Evolutionary conservation across 2,888 invertebrate species (phyloP), one percentile per base, ranked within the genome.

Genomic region (Dastarcus helophoroides): DNA sequence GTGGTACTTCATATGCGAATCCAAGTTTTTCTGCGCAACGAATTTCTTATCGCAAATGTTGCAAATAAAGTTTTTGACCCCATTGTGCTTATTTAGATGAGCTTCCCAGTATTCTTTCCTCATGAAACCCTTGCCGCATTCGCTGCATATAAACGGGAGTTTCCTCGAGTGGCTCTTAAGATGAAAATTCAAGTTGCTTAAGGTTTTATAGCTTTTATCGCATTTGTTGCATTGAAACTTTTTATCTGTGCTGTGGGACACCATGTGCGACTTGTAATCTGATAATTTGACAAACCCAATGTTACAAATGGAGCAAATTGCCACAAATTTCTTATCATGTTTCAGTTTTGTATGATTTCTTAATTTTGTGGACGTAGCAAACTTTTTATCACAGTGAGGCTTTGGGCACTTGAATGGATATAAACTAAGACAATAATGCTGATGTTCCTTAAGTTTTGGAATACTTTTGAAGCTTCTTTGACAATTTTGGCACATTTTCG

Each of bases 131-230:
- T 58, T 60, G 10, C 42, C 34, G 28, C 61, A 61, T 19, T 55
- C 45, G 1, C 40, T 24, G 34, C 61, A 61, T 11, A 41, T 45
- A 34, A 50, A 57, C 2, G 59, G 60, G 29, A 60, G 37, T 11
- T 41, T 49, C 15, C 47, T 42, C 12, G 43, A 42, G 35, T 62
- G 62, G 14, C 50, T 45, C 44, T 60, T 62, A 41, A 54, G 47
- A 34, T 62, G 63, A 36, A 60, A 58, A 42, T 60, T 62, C 25
- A 63, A 47, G 41, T 63, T 62, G 32, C 58, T 57, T 25, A 54
- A 22, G 2, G 59, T 59, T 42, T 62, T 62, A 35, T 61, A 63
- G 7, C 46, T 42, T 41, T 58, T 61, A 8, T 50, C 45, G 32
- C 63, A 63, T 35, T 53, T 48, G 3, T 35, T 34, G 40, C 63